phyloP scores from a whole-genome alignment of 2,797 vertebrate species.

The Dendrocincla tyrannina region DNA sequence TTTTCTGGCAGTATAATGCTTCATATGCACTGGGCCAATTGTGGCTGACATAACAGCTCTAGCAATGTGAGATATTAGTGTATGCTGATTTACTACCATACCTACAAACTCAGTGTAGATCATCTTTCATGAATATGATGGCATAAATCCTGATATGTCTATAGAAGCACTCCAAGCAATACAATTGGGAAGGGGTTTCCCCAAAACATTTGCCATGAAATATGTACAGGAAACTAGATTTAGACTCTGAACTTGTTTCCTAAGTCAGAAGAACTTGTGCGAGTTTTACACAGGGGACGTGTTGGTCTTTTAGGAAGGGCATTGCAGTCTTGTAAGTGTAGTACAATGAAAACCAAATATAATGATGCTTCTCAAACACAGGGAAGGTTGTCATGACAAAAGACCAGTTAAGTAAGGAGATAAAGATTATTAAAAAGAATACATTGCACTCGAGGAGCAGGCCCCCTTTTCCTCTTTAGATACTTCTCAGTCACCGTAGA shows the following conservation, averaged over 20 bases:
- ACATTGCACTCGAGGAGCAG: not conserved
- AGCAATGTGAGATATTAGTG: not conserved
- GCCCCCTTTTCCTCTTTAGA: not conserved
- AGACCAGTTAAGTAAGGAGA: not conserved
- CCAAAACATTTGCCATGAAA: not conserved
- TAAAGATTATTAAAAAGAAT: not conserved
- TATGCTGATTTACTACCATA: not conserved
- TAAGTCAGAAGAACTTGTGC: not conserved
- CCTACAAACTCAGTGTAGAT: not conserved
- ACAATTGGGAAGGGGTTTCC: not conserved
- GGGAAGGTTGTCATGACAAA: not conserved
- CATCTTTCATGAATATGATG: not conserved
- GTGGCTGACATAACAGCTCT: not conserved
- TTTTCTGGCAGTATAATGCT: not conserved
- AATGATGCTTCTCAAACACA: not conserved
- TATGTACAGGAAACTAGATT: not conserved
- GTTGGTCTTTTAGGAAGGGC: not conserved
- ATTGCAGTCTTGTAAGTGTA: not conserved
- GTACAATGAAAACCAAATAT: not conserved
- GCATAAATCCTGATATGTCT: not conserved
- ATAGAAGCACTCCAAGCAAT: not conserved
- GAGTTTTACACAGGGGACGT: not conserved
- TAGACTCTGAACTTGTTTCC: not conserved
- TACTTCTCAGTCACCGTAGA: not conserved
- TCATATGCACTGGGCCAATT: not conserved